Base-by-base conservation (phyloP, 1,140 invertebrate species). In the Drosophila quadrilineata region DNA sequence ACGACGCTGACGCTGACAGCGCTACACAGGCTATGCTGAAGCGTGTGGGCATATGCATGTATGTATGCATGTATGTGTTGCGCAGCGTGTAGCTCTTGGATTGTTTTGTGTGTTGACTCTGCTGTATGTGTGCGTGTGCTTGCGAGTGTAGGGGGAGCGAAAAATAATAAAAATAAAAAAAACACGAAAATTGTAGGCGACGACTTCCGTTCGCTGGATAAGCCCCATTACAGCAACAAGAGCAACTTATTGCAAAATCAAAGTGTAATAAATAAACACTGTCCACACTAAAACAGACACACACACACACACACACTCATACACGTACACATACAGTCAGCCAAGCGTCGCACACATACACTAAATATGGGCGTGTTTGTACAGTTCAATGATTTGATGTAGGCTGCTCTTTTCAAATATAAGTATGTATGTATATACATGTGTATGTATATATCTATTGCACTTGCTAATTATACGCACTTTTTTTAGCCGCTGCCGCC, bases 321-420 rank as follows among this genome's bases (percentile, higher is more conserved):
- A 29, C 33, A 28, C n/a, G n/a, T n/a, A n/a, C n/a, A n/a, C n/a
- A n/a, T n/a, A n/a, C n/a, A n/a, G n/a, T n/a, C n/a, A n/a, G n/a
- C n/a, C 46, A 33, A 64, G 56, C 43, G 45, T 50, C 52, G 58
- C 54, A 63, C 63, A 71, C 66, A 67, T 46, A 59, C 71, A 69
- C 54, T 58, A 66, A 70, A 73, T 75, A 84, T 82, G 77, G 77
- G 77, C 77, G 77, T 82, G 73, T 77, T 82, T 84, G 77, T 82
- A 84, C 77, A 77, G 73, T 84, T 84, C 52, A 84, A 82, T 69
- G 58, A 53, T 60, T 66, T 69, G 49, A 33, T 54, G 33, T 49
- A 43, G 28, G 26, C 50, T 45, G 68, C 36, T 40, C 26, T 50
- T 59, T 35, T 29, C 16, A 26, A 26, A 35, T 35, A 21, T 48